Percentiles rank a stretch among this genome's conserved stretches.
These are phyloP conservation scores for Botia almorhae DNA, from an alignment of 2,797 vertebrate genomes.

Conservation along the genomic window DNA sequence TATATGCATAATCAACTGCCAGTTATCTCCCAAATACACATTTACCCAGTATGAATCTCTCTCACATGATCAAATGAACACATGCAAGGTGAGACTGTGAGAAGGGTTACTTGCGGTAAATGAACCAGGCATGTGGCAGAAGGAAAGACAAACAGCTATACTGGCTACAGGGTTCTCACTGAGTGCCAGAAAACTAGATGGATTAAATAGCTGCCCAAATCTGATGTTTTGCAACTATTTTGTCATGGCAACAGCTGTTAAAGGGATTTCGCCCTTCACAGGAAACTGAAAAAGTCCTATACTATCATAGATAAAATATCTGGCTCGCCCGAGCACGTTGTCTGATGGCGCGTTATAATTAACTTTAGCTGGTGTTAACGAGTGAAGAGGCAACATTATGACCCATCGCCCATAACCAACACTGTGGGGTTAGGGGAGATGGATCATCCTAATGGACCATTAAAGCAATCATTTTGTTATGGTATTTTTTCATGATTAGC, in stretches of 20 bases:
- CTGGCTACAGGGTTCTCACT: slow-evolving; percentile 26
- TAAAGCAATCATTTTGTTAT: slow-evolving; percentile 19
- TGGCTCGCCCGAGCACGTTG: not conserved
- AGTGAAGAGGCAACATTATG: not conserved
- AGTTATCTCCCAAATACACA: slow-evolving; percentile 22
- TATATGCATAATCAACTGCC: slow-evolving; percentile 10
- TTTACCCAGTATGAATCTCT: slow-evolving; percentile 27
- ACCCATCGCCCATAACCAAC: slow-evolving; percentile 9
- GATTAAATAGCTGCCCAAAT: slow-evolving; percentile 28
- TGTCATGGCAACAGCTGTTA: slow-evolving; percentile 36
- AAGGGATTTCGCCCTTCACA: not conserved
- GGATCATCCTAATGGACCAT: slow-evolving; percentile 25
- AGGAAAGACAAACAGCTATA: slow-evolving; percentile 28
- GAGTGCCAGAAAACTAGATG: slow-evolving; percentile 38
- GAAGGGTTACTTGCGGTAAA: slow-evolving; percentile 16
- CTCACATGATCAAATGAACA: slow-evolving; percentile 20
- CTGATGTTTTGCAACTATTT: slow-evolving; percentile 31
- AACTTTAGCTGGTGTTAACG: slow-evolving; percentile 25
- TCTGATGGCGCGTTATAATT: not conserved
- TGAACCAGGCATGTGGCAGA: slow-evolving; percentile 18
- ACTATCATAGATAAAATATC: not conserved
- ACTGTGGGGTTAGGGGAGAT: not conserved
- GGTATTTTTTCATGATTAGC: slow-evolving; percentile 24
- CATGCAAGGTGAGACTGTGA: slow-evolving; percentile 24
- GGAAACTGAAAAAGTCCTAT: slow-evolving; percentile 1